Evolutionary conservation across 2,888 invertebrate species (phyloP).

Genomic region (Cheilosia grossa): DNA sequence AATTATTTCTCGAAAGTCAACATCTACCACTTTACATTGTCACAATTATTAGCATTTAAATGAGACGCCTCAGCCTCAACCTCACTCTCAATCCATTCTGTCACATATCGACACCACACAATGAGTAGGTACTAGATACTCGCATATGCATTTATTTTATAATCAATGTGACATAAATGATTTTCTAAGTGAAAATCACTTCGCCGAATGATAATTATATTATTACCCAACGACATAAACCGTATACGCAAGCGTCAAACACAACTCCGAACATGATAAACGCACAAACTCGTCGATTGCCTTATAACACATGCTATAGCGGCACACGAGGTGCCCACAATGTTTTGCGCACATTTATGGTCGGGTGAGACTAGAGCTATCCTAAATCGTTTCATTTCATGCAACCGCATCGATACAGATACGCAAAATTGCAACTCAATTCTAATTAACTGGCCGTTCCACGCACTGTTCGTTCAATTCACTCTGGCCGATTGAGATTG

Average conservation of each 20-base stretch:
- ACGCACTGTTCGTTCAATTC: constrained; percentile 50
- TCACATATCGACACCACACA: constrained; percentile 35
- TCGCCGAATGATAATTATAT: constrained; percentile 50
- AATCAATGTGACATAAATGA: constrained; percentile 70
- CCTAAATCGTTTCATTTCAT: constrained; percentile 21
- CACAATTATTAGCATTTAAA: constrained; percentile 6
- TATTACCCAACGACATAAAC: constrained; percentile 68
- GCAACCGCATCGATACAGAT: constrained; percentile 22
- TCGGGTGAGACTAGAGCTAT: constrained; percentile 41
- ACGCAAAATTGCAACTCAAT: constrained; percentile 45
- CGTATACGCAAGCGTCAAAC: constrained; percentile 63
- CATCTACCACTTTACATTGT: background rate
- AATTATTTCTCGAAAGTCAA: background rate
- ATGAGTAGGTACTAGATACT: background rate
- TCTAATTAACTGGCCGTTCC: constrained; percentile 68
- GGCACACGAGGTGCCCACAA: constrained; percentile 19
- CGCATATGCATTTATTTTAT: constrained; percentile 38
- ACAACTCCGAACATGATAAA: constrained; percentile 64
- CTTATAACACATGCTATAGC: background rate
- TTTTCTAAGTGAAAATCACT: constrained; percentile 62
- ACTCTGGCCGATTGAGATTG: constrained; percentile 36
- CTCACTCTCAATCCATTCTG: background rate
- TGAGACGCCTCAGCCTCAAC: constrained; percentile 8
- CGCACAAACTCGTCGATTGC: constrained; percentile 19
- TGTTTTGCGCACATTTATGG: constrained; percentile 30